These are phyloP conservation scores for Tigriopus japonicus DNA, from an alignment of 1,140 invertebrate species.

Conservation along the genomic window DNA sequence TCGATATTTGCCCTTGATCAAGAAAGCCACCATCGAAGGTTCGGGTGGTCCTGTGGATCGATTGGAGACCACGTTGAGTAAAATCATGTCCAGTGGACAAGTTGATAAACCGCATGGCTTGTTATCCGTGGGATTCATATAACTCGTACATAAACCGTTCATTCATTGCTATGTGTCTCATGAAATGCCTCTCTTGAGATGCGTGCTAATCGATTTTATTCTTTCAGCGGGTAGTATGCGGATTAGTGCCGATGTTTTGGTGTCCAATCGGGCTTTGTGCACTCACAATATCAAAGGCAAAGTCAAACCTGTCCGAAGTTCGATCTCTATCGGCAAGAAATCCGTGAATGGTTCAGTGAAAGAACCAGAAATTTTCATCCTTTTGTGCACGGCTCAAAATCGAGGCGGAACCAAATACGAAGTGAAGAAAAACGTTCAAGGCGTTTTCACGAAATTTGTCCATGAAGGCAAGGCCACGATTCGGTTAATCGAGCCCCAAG, in stretches of 20 bases:
- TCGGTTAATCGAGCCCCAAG: not conserved
- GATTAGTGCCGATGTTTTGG: not conserved
- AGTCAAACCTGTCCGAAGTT: not conserved
- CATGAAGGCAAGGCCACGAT: slow-evolving; percentile 1
- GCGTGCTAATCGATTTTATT: no score
- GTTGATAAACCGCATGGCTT: not conserved
- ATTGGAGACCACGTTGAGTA: not conserved
- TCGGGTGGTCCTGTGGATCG: slow-evolving; percentile 1
- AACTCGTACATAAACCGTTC: not conserved
- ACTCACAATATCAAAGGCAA: not conserved
- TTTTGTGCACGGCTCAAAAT: not conserved
- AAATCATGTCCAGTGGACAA: not conserved
- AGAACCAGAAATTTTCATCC: not conserved
- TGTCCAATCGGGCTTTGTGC: not conserved
- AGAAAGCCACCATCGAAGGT: not conserved
- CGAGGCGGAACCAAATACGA: not conserved
- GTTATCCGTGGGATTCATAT: not conserved
- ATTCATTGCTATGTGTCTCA: no score
- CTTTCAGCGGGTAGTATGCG: not conserved
- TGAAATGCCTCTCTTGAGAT: no score
- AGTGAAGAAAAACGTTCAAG: not conserved
- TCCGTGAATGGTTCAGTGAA: not conserved
- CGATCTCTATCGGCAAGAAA: not conserved
- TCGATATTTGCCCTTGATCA: not conserved
- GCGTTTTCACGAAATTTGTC: not conserved